Conservation (phyloP, 1,140 invertebrate species). For the Dendrolimus kikuchii region DNA sequence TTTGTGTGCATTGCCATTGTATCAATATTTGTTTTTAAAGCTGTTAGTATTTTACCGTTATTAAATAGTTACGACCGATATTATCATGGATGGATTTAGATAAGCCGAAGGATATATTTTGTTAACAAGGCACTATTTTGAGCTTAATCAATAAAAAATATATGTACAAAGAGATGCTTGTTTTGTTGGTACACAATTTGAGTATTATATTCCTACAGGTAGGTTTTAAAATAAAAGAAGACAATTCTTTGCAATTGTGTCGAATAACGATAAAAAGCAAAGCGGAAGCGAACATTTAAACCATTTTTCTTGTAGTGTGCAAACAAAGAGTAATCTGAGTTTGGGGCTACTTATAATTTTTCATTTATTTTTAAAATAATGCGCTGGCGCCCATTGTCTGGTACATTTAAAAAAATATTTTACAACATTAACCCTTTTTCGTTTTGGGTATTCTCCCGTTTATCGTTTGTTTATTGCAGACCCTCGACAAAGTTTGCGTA, state of each 20-base stretch:
- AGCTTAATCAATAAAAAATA: too few relatives aligned
- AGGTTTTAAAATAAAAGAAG: background rate
- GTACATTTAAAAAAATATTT: conserved; percentile 32
- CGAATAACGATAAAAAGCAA: conserved; percentile 7
- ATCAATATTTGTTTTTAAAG: too few relatives aligned
- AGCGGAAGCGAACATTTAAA: conserved; percentile 19
- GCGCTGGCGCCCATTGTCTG: conserved; percentile 38
- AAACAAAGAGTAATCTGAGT: conserved; percentile 24
- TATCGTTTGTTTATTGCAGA: conserved; percentile 41
- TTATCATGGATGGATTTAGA: too few relatives aligned
- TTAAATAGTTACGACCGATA: too few relatives aligned
- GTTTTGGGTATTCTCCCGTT: conserved; percentile 40
- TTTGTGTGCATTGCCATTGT: too few relatives aligned
- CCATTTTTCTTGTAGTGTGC: conserved; percentile 25
- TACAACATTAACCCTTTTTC: conserved; percentile 35
- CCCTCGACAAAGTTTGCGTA: conserved; percentile 34
- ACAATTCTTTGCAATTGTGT: conserved; percentile 2
- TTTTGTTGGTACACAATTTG: too few relatives aligned
- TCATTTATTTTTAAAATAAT: conserved; percentile 41
- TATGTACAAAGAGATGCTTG: too few relatives aligned
- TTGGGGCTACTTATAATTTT: conserved; percentile 25
- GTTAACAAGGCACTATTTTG: too few relatives aligned
- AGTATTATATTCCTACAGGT: too few relatives aligned
- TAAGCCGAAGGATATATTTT: too few relatives aligned
- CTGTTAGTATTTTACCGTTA: too few relatives aligned